A percentile compares a stretch with the other conserved stretches of the same genome.
Conservation (phyloP, 2,888 invertebrate genomes). For the Sphecodes monilicornis region DNA sequence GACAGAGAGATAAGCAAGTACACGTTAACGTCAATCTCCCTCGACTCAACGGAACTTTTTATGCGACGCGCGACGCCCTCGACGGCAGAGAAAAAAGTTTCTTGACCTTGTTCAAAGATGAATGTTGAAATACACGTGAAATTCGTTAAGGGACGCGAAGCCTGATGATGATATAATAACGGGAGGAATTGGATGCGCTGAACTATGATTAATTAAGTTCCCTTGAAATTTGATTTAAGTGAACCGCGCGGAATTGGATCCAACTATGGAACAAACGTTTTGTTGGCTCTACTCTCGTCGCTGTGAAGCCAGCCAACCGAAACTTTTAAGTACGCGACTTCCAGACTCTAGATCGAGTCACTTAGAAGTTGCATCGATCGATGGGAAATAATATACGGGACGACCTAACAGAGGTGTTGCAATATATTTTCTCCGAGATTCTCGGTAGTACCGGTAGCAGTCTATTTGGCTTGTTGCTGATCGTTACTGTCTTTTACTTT, state of each 20-base stretch:
- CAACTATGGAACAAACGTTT: neutral
- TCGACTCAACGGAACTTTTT: neutral
- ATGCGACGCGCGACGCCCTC: neutral
- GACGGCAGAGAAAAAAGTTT: neutral
- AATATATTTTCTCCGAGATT: neutral
- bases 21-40: constrained; percentile 25
- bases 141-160: neutral
- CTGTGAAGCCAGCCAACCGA: neutral
- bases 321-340: neutral
- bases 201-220: constrained; percentile 23
- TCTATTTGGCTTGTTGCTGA: neutral
- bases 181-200: neutral
- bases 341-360: neutral
- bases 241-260: neutral
- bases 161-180: neutral
- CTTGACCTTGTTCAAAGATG: neutral
- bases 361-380: neutral
- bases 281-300: neutral
- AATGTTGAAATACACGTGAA: neutral
- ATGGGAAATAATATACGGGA: neutral
- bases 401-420: neutral
- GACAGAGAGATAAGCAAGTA: constrained; percentile 27
- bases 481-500: neutral
- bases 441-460: too few species aligned
- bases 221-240: constrained; percentile 9